Evolutionary conservation across 1,140 invertebrate species (phyloP), one percentile per base, ranked within the genome.

Genomic region (Pectinophora gossypiella): DNA sequence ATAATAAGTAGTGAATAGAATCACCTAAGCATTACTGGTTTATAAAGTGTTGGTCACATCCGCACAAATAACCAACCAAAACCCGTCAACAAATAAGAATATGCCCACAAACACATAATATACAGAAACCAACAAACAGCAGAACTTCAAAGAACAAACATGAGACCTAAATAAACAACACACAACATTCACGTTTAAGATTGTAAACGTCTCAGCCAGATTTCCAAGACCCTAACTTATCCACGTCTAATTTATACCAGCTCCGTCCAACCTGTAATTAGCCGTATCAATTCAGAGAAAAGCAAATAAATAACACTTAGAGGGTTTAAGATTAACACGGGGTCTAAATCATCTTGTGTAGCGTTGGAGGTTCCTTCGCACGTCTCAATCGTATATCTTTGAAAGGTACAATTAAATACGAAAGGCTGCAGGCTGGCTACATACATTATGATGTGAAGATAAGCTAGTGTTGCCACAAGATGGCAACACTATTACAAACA

Each of bases 341-440:
- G 9, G 9, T n/a, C 27, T 32, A 32, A 32, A 32, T 32, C 27
- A 32, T n/a, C 2, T n/a, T 9, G 27, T n/a, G n/a, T 3, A 32
- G 27, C 27, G n/a, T 32, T 15, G 36, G 36, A 40, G 36, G 16
- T 40, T 6, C 16, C 12, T 40, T 40, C n/a, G 36, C 36, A 40
- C 36, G 36, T 40, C 36, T 40, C 36, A 40, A 40, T 40, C 36
- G 36, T 40, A 40, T 40, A 40, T 40, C 36, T 40, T 40, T 15
- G n/a, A 40, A 40, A 40, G 36, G 3, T 40, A 40, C 36, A 40
- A 40, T 40, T 40, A 40, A 40, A 40, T 40, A 16, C 36, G 7
- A 40, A 12, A 40, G 36, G 36, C 13, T 16, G 10, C 12, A 40
- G 36, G 36, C 36, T 40, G 36, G 36, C 36, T 13, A 15, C 36